phyloP scores from a whole-genome alignment of 2,113 vertebrate genomes.

The Telmatochromis bifrenatus region DNA sequence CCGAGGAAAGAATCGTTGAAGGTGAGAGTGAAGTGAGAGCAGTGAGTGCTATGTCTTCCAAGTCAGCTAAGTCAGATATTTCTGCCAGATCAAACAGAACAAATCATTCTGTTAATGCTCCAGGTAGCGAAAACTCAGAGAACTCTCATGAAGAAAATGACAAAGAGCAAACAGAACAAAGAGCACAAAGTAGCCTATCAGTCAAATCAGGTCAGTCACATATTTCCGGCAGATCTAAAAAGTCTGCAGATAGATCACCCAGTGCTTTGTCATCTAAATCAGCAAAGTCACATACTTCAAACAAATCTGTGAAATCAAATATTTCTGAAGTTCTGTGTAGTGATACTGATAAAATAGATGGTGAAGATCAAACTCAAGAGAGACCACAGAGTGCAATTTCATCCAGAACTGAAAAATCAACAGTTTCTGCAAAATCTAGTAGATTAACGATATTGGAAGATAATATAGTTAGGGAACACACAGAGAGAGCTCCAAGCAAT shows the following conservation, averaged over 20 bases:
- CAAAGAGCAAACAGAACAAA: not conserved
- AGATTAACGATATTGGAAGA: not conserved
- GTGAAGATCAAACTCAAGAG: not conserved
- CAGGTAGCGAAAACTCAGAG: not conserved
- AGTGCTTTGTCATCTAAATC: slow-evolving; percentile 36
- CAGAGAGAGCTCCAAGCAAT: slow-evolving; percentile 10
- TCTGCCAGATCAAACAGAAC: not conserved
- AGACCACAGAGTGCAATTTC: slow-evolving; percentile 39
- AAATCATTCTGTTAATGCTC: not conserved
- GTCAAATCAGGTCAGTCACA: slow-evolving; percentile 27
- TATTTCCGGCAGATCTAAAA: slow-evolving; percentile 14
- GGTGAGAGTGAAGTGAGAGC: not conserved
- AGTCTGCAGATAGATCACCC: not conserved
- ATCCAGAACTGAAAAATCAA: not conserved
- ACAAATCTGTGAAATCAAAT: slow-evolving; percentile 7
- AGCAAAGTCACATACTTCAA: not conserved
- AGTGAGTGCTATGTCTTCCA: not conserved
- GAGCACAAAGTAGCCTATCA: slow-evolving; percentile 32
- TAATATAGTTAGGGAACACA: not conserved
- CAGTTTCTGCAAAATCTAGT: slow-evolving; percentile 10
- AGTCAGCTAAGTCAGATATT: not conserved
- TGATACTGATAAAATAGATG: not conserved
- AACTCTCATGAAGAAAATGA: not conserved
- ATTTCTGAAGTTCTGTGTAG: not conserved
- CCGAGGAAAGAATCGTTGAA: not conserved